A percentile compares a stretch with the other conserved stretches of the same genome.
Conservation (phyloP, 2,888 invertebrate species). For the Ernsta delagoae region DNA sequence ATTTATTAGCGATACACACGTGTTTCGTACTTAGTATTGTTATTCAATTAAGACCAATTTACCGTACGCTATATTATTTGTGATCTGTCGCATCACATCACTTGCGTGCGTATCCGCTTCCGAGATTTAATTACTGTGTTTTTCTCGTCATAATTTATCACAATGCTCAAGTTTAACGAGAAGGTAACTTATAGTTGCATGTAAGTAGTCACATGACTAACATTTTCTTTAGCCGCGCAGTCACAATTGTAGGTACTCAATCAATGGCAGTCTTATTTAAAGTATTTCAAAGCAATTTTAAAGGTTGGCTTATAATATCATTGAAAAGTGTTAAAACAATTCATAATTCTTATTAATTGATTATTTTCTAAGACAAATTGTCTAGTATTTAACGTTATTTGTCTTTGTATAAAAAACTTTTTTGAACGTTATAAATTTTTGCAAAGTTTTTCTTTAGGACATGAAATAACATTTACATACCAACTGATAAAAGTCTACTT, state of each 20-base stretch:
- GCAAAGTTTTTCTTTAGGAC: too few species aligned
- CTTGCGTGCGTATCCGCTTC: constrained; percentile 19
- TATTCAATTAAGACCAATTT: constrained; percentile 16
- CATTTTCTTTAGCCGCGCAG: background rate
- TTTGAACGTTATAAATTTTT: too few species aligned
- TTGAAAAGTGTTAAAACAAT: too few species aligned
- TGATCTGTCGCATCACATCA: constrained; percentile 13
- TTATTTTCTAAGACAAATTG: too few species aligned
- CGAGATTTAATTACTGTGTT: constrained; percentile 21
- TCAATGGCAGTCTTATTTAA: background rate
- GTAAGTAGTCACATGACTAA: background rate
- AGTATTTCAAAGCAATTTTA: background rate
- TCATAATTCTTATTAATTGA: too few species aligned
- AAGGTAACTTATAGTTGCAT: constrained; percentile 17
- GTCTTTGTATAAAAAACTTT: too few species aligned
- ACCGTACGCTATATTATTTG: constrained; percentile 11
- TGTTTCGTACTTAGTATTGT: constrained; percentile 5
- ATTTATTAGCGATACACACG: background rate
- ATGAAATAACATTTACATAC: too few species aligned
- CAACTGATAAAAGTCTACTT: too few species aligned
- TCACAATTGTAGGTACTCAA: too few species aligned
- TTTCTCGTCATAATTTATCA: constrained; percentile 24
- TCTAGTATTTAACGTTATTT: too few species aligned
- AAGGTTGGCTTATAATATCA: too few species aligned
- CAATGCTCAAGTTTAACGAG: constrained; percentile 22